Evolutionary conservation across 1,140 invertebrate species (phyloP).

Genomic region (Coenobita brevimanus): DNA sequence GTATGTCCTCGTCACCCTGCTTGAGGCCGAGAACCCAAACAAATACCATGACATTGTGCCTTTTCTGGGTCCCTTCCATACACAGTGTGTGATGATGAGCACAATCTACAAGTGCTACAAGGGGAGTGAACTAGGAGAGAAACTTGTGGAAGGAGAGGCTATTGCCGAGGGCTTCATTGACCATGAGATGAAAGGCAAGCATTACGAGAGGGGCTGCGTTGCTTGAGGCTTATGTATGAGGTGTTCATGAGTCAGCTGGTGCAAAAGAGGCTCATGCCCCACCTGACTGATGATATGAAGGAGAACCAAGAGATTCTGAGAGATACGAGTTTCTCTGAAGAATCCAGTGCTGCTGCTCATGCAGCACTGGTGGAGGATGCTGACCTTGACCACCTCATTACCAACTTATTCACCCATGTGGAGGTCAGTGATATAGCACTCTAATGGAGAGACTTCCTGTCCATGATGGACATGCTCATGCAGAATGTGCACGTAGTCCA

Average conservation of each 20-base stretch:
- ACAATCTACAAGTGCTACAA: slow-evolving; percentile 28
- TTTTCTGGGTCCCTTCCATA: slow-evolving; percentile 9
- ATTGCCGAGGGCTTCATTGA: slow-evolving; percentile 6
- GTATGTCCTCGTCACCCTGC: neutral
- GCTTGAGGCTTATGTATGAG: neutral
- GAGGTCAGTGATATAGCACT: too few species aligned
- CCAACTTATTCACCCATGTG: slow-evolving; percentile 13
- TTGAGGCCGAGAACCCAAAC: slow-evolving; percentile 9
- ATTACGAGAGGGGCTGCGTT: too few species aligned
- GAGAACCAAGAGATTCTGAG: slow-evolving; percentile 12
- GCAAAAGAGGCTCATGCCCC: neutral
- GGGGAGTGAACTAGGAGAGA: neutral
- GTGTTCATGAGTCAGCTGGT: neutral
- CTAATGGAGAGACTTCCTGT: too few species aligned
- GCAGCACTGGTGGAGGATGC: neutral
- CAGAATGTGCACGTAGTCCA: too few species aligned
- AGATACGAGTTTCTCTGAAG: neutral
- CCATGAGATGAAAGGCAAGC: slow-evolving; percentile 9
- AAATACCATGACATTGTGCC: slow-evolving; percentile 16
- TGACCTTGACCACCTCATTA: slow-evolving; percentile 14
- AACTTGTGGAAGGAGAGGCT: neutral
- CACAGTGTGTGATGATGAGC: slow-evolving; percentile 17
- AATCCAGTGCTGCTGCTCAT: slow-evolving; percentile 1
- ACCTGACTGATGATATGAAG: neutral
- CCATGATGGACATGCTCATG: too few species aligned